Conservation (phyloP, 1,140 invertebrate genomes). For the Zaprionus africanus region DNA sequence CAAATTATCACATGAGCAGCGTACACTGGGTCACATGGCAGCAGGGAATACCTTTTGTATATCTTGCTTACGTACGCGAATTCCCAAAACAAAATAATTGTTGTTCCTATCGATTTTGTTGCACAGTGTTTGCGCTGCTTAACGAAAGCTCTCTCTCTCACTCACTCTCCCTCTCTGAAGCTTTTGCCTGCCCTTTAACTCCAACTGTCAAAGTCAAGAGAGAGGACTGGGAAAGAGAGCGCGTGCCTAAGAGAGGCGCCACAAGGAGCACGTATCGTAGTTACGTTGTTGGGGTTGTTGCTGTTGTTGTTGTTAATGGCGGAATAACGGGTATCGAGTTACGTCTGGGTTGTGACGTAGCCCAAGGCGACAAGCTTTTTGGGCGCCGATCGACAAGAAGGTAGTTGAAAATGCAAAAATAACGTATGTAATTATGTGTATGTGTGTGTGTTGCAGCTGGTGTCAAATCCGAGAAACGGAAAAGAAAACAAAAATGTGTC, state of each 20-base stretch:
- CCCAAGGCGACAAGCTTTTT: neutral
- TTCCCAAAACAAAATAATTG: neutral
- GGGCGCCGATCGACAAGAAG: neutral
- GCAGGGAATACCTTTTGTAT: neutral
- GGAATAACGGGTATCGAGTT: neutral
- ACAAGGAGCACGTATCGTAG: slow-evolving; percentile 4
- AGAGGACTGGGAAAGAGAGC: slow-evolving; percentile 1
- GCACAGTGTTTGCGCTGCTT: slow-evolving; percentile 9
- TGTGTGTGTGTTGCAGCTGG: neutral
- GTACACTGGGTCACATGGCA: neutral
- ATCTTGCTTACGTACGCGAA: neutral
- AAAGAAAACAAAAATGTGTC: neutral
- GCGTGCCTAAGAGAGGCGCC: neutral
- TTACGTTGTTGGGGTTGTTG: neutral
- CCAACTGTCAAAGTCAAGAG: slow-evolving; percentile 7
- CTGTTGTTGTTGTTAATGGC: neutral
- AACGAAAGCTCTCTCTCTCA: neutral
- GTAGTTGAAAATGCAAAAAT: neutral
- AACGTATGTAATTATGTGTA: neutral
- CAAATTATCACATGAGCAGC: neutral
- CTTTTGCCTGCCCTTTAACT: slow-evolving; percentile 20
- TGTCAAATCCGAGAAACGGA: neutral
- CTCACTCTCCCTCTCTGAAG: neutral
- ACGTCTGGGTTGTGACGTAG: slow-evolving; percentile 2
- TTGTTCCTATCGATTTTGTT: neutral